Percentiles rank a stretch among this genome's conserved stretches.
Conservation (phyloP, 2,888 invertebrate genomes). For the Eupithecia insigniata region DNA sequence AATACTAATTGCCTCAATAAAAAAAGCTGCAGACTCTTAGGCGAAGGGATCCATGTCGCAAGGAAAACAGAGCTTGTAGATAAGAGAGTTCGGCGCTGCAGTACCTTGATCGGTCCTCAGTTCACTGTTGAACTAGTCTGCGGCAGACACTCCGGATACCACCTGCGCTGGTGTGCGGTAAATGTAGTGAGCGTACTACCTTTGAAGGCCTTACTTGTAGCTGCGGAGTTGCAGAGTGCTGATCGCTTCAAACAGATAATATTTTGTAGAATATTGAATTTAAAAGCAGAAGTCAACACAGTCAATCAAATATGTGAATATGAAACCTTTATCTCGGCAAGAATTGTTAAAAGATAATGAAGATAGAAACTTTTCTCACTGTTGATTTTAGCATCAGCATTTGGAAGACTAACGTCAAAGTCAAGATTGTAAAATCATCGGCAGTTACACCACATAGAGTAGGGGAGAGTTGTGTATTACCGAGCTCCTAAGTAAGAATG, state of each 20-base stretch:
- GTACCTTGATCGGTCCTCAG: neutral
- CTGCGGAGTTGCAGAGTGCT: neutral
- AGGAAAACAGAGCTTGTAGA: neutral
- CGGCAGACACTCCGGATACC: neutral
- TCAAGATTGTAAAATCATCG: too few species aligned
- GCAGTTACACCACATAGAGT: too few species aligned
- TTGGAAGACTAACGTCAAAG: too few species aligned
- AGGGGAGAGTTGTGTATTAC: too few species aligned
- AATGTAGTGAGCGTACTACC: neutral
- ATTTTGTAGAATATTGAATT: neutral
- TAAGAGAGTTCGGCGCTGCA: neutral
- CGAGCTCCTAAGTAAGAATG: too few species aligned
- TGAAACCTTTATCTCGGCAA: neutral
- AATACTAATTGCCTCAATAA: constrained; percentile 6
- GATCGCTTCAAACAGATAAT: neutral
- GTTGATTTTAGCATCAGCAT: too few species aligned
- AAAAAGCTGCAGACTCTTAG: neutral
- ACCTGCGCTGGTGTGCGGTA: neutral
- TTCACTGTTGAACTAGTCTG: neutral
- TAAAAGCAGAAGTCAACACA: neutral
- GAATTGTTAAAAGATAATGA: neutral
- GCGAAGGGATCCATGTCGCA: neutral
- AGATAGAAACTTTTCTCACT: too few species aligned
- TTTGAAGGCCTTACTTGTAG: neutral
- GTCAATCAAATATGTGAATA: neutral